Conservation (phyloP, 2,888 invertebrate species). For the Esperia sulphurella region DNA sequence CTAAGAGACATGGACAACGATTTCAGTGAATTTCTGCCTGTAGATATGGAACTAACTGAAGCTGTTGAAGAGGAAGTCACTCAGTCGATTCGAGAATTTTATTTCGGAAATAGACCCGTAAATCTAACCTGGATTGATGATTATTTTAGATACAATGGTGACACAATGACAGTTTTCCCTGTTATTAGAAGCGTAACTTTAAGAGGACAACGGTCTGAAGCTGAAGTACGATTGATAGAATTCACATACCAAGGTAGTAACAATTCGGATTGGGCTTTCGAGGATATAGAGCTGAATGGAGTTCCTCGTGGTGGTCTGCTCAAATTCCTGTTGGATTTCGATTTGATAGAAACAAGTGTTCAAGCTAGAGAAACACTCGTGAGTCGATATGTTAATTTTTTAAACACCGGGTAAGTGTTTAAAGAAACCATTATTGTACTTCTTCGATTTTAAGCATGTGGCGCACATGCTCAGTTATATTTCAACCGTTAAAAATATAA, state of each 20-base stretch:
- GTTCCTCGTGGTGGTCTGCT: conserved; percentile 55
- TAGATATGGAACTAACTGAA: conserved; percentile 41
- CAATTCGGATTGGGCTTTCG: conserved; percentile 50
- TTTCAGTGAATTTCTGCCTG: conserved; percentile 54
- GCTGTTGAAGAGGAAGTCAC: conserved; percentile 28
- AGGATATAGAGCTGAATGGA: conserved; percentile 47
- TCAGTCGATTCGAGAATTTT: conserved; percentile 40
- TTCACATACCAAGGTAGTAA: conserved; percentile 51
- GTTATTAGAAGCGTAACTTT: conserved; percentile 47
- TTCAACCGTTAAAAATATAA: too few relatives aligned
- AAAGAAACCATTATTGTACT: too few relatives aligned
- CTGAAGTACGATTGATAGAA: conserved; percentile 47
- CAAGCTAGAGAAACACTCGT: conserved; percentile 30
- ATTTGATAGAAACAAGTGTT: conserved; percentile 33
- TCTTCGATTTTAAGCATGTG: too few relatives aligned
- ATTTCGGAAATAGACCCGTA: conserved; percentile 42
- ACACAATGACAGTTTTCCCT: conserved; percentile 49
- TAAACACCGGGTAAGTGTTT: conserved; percentile 47
- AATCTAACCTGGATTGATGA: conserved; percentile 50
- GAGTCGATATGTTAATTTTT: conserved; percentile 42
- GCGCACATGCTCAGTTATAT: too few relatives aligned
- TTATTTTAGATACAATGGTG: conserved; percentile 59
- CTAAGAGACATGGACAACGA: conserved; percentile 48
- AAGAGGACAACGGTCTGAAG: conserved; percentile 42
- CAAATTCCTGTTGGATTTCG: conserved; percentile 55